These are phyloP conservation scores for Taurulus bubalis DNA, from an alignment of 2,113 vertebrate genomes.

Conservation along the genomic window DNA sequence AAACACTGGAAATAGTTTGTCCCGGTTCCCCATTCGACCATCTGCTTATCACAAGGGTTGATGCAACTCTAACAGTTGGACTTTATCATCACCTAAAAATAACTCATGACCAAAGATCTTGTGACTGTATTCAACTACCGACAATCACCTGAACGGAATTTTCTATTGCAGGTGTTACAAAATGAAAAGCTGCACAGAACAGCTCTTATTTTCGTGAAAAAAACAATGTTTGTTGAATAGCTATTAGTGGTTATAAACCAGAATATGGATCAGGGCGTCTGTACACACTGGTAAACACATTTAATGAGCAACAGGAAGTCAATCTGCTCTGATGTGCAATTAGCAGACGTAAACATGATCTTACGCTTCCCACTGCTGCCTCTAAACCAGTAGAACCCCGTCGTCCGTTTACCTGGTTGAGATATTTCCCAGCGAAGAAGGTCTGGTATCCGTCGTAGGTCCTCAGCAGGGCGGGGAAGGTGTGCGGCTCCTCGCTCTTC, in stretches of 20 bases:
- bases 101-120: not conserved
- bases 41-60: constrained; percentile 3
- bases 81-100: not conserved
- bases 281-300: not conserved
- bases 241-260: not conserved
- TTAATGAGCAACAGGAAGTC: constrained; percentile 6
- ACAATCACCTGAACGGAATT: not conserved
- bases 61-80: not conserved
- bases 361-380: too few species aligned
- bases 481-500: constrained; percentile 91
- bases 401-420: constrained; percentile 89
- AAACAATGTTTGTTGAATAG: not conserved
- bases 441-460: constrained; percentile 89
- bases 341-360: not conserved
- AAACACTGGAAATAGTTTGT: not conserved
- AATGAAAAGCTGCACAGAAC: not conserved
- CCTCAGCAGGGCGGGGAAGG: constrained; percentile 91
- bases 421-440: constrained; percentile 97
- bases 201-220: too few species aligned
- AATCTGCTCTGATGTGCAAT: not conserved
- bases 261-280: not conserved
- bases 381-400: not conserved
- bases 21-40: not conserved
- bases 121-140: not conserved
- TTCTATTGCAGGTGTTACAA: too few species aligned